A percentile compares a stretch with the other conserved stretches of the same genome.
Evolutionary conservation across 2,797 vertebrate species (phyloP).

Genomic region (Sebastes itinus): DNA sequence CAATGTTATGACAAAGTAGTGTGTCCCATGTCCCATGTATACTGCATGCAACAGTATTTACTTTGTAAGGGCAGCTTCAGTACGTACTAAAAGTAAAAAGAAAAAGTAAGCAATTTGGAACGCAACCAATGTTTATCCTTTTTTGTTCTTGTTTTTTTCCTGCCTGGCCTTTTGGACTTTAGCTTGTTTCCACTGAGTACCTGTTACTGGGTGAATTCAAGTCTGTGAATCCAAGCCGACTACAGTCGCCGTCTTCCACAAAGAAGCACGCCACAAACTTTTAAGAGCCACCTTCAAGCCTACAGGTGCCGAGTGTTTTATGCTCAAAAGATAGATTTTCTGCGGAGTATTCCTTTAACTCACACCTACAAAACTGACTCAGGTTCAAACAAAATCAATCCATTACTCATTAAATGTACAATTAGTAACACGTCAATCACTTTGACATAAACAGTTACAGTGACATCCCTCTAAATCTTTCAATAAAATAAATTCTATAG

Average conservation of each 20-base stretch:
- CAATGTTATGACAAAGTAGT: too few species aligned
- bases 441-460: background rate
- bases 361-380: background rate
- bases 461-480: background rate
- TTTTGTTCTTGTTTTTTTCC: background rate
- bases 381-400: background rate
- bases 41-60: too few species aligned
- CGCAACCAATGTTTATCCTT: too few species aligned
- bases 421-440: background rate
- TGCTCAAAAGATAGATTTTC: slow-evolving; percentile 13
- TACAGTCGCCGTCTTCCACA: background rate
- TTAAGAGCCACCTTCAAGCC: background rate
- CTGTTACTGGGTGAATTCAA: background rate
- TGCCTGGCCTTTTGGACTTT: background rate
- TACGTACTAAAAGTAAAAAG: too few species aligned
- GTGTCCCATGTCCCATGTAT: accelerated
- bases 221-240: background rate
- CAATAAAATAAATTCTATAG: background rate
- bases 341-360: slow-evolving; percentile 26
- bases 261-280: background rate
- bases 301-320: background rate
- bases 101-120: too few species aligned
- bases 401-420: background rate
- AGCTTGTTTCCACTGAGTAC: background rate
- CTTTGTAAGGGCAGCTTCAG: too few species aligned